Conservation (phyloP, 2,888 invertebrate species). For the Amphimallon solstitiale region DNA sequence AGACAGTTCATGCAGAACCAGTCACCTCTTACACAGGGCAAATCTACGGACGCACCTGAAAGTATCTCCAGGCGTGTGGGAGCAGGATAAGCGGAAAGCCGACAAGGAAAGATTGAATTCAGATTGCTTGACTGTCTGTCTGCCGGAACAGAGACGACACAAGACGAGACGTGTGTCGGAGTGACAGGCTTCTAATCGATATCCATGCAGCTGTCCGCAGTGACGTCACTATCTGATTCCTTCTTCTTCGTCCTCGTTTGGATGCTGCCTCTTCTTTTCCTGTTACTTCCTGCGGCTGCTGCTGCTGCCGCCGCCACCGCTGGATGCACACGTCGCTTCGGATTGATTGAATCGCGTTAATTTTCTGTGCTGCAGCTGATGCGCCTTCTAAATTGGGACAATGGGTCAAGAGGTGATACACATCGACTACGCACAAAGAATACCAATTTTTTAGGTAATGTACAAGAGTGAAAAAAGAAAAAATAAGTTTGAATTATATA, state of each 20-base stretch:
- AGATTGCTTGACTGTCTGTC: conserved; percentile 42
- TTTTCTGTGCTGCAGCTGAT: conserved; percentile 5
- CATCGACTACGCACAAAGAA: not conserved
- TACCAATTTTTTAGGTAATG: no score
- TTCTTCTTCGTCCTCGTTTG: conserved; percentile 42
- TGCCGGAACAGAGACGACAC: conserved; percentile 54
- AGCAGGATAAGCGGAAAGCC: conserved; percentile 19
- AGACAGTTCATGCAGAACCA: no score
- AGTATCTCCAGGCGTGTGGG: not conserved
- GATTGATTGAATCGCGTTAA: conserved; percentile 42
- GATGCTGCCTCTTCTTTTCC: conserved; percentile 40
- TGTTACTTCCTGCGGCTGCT: conserved; percentile 14
- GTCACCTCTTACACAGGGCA: not conserved
- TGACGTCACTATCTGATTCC: conserved; percentile 60
- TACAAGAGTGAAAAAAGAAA: no score
- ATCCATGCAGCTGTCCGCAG: conserved; percentile 63
- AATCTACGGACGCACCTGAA: conserved; percentile 1
- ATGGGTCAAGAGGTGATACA: conserved; percentile 18
- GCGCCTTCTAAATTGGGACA: conserved; percentile 22
- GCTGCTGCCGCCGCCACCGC: conserved; percentile 24
- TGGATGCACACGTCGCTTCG: conserved; percentile 38
- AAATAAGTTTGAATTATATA: no score
- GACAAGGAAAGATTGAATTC: conserved; percentile 22
- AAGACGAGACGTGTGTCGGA: conserved; percentile 56
- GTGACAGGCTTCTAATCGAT: conserved; percentile 62